Conservation (phyloP, 2,113 vertebrate genomes). For the Pongo pygmaeus region DNA sequence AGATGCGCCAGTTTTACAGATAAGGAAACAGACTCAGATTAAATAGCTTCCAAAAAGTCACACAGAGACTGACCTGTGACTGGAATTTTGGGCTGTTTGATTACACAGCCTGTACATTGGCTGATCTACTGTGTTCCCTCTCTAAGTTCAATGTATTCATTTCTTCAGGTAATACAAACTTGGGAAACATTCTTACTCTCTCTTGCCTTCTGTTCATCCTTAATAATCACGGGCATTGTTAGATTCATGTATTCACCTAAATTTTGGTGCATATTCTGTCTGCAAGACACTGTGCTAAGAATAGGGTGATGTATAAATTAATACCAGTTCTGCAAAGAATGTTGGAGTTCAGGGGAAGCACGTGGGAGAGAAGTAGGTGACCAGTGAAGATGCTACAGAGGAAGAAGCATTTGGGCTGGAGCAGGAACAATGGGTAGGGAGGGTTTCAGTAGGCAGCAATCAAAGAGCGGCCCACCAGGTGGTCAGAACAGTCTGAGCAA, state of each 20-base stretch:
- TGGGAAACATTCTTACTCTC: neutral
- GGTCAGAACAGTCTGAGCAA: neutral
- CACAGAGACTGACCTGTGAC: neutral
- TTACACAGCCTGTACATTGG: neutral
- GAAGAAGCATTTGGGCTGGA: neutral
- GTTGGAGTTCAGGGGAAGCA: neutral
- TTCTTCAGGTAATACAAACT: neutral
- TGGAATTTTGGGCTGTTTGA: neutral
- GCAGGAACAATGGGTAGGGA: neutral
- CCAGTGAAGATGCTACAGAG: accelerated
- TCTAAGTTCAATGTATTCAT: neutral
- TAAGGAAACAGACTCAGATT: neutral
- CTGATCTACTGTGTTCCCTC: neutral
- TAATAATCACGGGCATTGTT: neutral
- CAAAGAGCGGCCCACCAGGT: neutral
- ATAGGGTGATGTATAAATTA: neutral
- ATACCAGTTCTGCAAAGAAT: neutral
- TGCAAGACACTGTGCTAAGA: neutral
- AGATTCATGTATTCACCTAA: neutral
- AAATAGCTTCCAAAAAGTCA: neutral
- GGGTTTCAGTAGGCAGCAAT: neutral
- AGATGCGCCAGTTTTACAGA: neutral
- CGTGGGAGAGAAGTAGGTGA: neutral
- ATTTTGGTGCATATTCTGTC: neutral
- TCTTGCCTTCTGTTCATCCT: neutral